These are phyloP conservation scores for Heliornis fulica DNA, from an alignment of 2,113 vertebrate genomes.

Conservation along the genomic window DNA sequence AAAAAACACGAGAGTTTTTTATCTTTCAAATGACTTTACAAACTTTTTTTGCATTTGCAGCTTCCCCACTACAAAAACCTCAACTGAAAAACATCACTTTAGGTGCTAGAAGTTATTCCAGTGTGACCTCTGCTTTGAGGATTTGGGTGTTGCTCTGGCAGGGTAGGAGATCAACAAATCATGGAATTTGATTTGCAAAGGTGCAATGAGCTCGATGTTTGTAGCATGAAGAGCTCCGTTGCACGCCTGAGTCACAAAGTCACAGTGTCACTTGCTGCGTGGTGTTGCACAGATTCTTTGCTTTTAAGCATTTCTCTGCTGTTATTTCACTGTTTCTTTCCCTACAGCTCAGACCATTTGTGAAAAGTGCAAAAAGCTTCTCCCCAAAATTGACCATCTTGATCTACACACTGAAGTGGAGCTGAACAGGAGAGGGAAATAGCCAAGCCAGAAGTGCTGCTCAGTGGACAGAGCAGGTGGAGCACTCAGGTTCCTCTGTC, in stretches of 20 bases:
- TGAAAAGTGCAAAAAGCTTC: not conserved
- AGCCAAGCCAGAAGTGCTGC: not conserved
- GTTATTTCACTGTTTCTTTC: not conserved
- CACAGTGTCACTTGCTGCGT: not conserved
- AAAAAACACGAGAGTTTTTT: fast-evolving
- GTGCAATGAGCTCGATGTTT: not conserved
- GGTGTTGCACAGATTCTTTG: not conserved
- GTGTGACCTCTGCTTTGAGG: no score
- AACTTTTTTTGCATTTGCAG: not conserved
- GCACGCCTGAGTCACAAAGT: not conserved
- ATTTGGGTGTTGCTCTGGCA: not conserved
- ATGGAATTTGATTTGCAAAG: not conserved
- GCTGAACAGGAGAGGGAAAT: not conserved
- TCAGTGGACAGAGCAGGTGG: not conserved
- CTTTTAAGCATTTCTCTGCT: not conserved
- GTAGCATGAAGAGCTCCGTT: not conserved
- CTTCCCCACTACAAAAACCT: not conserved
- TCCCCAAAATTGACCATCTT: not conserved
- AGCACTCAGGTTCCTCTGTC: not conserved
- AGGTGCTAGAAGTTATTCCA: not conserved
- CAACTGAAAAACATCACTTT: not conserved
- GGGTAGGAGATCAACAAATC: not conserved
- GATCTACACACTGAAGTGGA: not conserved
- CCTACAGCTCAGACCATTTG: not conserved
- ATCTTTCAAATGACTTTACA: not conserved